Base-by-base conservation (phyloP, 2,113 vertebrate species). In the Willisornis vidua region DNA sequence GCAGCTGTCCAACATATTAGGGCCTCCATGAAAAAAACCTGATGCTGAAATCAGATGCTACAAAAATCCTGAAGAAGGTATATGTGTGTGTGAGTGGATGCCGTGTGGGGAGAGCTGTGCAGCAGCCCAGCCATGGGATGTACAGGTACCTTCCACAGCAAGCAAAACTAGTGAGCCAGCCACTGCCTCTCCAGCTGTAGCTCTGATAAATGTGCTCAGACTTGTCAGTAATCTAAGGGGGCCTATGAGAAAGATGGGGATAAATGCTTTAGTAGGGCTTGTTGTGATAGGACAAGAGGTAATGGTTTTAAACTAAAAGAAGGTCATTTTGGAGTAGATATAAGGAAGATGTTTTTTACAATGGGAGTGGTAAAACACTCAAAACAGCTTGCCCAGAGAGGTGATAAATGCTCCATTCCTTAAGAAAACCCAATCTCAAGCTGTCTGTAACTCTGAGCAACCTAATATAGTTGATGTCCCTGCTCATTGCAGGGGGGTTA, bases 11-110 rank as follows among this genome's bases (percentile, higher is more conserved):
- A 54, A 55, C 1, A 59, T 23, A 66, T 22, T 29, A 55, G 8
- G 10, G 1, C 3, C 3, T 2, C 6, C 11, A 5, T 7, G 3
- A 54, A 12, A 14, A 65, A 33, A 48, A 13, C 43, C 5, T 3
- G 6, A 9, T 39, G 12, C 5, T 74, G 39, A 84, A 43, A 51
- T 66, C 10, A 24, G 25, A 54, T 77, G 17, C 37, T 15, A 5
- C 14, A 66, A 35, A 74, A 80, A 87, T 71, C 18, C 25, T 62
- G 25, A 90, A 82, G 71, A 86, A 86, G 57, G 72, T 15, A 55
- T 0, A 1, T 19, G 12, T 80, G 6, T 80, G 6, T 54, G 43
- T 49, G 29, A 37, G 19, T 35, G 22, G 19, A 75, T 77, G 8
- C 6, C 7, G 20, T 3, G 8, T n/a, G 31, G 12, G 9, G 10